Evolutionary conservation across 2,797 vertebrate genomes (phyloP).

Genomic region (Anisognathus igniventris): DNA sequence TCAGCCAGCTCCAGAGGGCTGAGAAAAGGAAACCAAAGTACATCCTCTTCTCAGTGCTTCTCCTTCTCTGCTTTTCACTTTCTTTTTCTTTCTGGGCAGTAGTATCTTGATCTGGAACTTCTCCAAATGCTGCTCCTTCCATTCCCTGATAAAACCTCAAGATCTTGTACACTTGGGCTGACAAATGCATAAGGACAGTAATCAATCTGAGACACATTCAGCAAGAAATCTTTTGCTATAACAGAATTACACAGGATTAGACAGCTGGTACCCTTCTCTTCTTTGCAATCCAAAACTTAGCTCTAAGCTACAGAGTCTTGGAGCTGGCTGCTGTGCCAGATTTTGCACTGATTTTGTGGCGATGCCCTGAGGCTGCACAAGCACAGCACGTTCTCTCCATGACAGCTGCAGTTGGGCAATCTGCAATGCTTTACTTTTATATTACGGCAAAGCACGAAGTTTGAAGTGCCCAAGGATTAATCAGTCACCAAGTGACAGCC

Average conservation of each 20-base stretch:
- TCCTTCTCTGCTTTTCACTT: neutral
- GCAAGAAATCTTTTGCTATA: neutral
- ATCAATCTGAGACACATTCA: neutral
- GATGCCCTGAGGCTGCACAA: conserved; percentile 1
- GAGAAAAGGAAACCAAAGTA: neutral
- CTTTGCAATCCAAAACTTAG: neutral
- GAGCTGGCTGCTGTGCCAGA: conserved; percentile 9
- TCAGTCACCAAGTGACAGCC: conserved; percentile 19
- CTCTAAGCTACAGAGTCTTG: neutral
- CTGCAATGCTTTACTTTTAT: neutral
- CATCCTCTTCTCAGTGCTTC: neutral
- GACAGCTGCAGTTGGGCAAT: conserved; percentile 41
- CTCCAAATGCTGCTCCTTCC: neutral
- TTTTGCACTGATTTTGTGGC: conserved; percentile 8
- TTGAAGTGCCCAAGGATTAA: neutral
- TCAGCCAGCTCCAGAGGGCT: neutral
- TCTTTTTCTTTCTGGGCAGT: neutral
- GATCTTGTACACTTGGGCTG: neutral
- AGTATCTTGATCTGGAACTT: neutral
- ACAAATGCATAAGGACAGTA: neutral
- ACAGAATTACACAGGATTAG: neutral
- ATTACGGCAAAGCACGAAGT: neutral
- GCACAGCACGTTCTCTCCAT: conserved; percentile 14
- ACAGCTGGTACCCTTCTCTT: neutral
- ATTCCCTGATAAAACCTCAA: neutral